phyloP scores from a whole-genome alignment of 2,888 invertebrate species.

The Trichogramma dendrolimi region DNA sequence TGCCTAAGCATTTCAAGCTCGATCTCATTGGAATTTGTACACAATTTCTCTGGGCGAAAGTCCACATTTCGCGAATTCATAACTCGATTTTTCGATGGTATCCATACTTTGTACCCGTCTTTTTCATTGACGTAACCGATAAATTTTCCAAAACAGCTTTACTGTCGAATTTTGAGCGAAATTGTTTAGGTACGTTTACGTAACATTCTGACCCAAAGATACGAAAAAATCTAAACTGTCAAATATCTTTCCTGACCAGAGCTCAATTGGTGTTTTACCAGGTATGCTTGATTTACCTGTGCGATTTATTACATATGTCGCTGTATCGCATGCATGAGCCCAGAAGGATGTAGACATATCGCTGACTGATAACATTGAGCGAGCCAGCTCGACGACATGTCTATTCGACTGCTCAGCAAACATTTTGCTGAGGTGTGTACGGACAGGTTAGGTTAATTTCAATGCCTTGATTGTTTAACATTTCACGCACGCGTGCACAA shows the following conservation, averaged over 20 bases:
- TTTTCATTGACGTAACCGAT: background rate
- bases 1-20: background rate
- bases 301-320: conserved; percentile 24
- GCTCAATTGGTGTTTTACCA: conserved; percentile 16
- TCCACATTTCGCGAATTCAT: conserved; percentile 22
- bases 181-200: conserved; percentile 24
- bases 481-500: conserved; percentile 13
- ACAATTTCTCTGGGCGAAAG: conserved; percentile 25
- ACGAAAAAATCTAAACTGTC: conserved; percentile 24
- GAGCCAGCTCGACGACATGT: no score
- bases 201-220: no score
- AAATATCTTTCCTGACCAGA: conserved; percentile 21
- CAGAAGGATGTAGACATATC: conserved; percentile 20
- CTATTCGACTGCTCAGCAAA: background rate
- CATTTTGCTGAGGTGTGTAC: conserved; percentile 26
- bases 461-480: conserved; percentile 18
- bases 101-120: conserved; percentile 21
- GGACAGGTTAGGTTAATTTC: conserved; percentile 20
- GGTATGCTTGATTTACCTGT: conserved; percentile 12
- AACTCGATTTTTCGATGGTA: conserved; percentile 21
- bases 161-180: conserved; percentile 19
- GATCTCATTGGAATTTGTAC: conserved; percentile 13
- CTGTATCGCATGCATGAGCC: no score
- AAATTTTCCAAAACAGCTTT: background rate
- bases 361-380: conserved; percentile 24